Evolutionary conservation across 2,888 invertebrate genomes (phyloP).

Genomic region (Barypeithes pellucidus): DNA sequence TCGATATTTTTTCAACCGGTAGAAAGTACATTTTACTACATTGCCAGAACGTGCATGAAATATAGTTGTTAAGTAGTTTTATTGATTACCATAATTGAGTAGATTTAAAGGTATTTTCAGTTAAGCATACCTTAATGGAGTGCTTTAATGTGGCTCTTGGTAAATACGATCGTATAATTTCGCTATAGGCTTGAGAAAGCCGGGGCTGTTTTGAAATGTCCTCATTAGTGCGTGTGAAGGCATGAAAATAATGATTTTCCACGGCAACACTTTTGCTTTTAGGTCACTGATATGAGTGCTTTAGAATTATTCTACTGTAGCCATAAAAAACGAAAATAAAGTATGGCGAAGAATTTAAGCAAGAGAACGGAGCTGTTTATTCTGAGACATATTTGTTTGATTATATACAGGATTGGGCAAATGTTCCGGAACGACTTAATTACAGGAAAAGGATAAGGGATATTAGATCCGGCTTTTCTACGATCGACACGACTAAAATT

Average conservation of each 20-base stretch:
- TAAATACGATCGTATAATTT: slow-evolving; percentile 20
- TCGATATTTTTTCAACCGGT: no score
- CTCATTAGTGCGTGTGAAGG: slow-evolving; percentile 28
- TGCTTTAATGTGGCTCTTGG: slow-evolving; percentile 17
- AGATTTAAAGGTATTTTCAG: slow-evolving; percentile 13
- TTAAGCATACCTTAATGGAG: slow-evolving; percentile 15
- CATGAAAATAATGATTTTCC: slow-evolving; percentile 29
- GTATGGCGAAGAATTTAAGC: background rate
- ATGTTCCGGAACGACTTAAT: no score
- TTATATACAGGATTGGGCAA: no score
- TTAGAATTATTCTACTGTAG: slow-evolving; percentile 14
- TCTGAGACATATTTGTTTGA: no score
- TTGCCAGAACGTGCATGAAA: no score
- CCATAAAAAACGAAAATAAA: background rate
- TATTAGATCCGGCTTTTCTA: no score
- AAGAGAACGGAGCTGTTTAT: background rate
- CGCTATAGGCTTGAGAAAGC: slow-evolving; percentile 15
- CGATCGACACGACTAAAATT: no score
- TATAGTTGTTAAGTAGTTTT: slow-evolving; percentile 1
- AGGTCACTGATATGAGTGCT: slow-evolving; percentile 18
- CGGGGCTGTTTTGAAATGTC: slow-evolving; percentile 27
- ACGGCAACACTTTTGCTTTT: slow-evolving; percentile 22
- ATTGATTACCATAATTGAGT: slow-evolving; percentile 8
- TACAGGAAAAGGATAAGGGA: no score
- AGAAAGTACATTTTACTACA: no score